phyloP scores from a whole-genome alignment of 2,888 invertebrate species.

The Ypsolopha scabrella region DNA sequence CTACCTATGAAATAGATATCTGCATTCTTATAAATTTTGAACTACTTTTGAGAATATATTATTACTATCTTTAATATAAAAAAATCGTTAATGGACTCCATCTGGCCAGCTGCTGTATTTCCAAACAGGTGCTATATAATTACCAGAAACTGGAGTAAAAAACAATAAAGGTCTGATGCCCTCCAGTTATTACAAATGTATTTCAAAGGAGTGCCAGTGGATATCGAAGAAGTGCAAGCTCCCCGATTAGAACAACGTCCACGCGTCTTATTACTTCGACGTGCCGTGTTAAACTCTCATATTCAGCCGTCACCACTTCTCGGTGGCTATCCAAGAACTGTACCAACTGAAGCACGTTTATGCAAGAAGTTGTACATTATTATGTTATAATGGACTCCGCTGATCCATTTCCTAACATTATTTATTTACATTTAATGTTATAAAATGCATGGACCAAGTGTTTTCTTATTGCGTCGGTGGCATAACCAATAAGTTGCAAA shows the following conservation, averaged over 20 bases:
- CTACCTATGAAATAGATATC: no score
- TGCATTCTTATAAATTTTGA: no score
- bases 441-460: not conserved
- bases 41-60: no score
- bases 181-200: not conserved
- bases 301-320: slow-evolving; percentile 23
- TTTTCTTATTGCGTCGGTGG: not conserved
- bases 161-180: not conserved
- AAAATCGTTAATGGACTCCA: not conserved
- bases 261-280: slow-evolving; percentile 29
- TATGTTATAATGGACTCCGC: not conserved
- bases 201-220: not conserved
- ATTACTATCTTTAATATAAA: no score
- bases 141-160: slow-evolving; percentile 48
- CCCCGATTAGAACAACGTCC: slow-evolving; percentile 19
- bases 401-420: not conserved
- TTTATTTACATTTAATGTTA: slow-evolving; percentile 2
- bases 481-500: not conserved
- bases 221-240: slow-evolving; percentile 2
- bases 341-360: not conserved
- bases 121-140: slow-evolving; percentile 44
- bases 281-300: slow-evolving; percentile 36
- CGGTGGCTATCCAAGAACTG: slow-evolving; percentile 15
- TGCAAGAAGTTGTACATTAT: not conserved
- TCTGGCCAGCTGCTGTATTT: not conserved